Base-by-base conservation (phyloP, 2,888 invertebrate species). In the Drosophila mercatorum region DNA sequence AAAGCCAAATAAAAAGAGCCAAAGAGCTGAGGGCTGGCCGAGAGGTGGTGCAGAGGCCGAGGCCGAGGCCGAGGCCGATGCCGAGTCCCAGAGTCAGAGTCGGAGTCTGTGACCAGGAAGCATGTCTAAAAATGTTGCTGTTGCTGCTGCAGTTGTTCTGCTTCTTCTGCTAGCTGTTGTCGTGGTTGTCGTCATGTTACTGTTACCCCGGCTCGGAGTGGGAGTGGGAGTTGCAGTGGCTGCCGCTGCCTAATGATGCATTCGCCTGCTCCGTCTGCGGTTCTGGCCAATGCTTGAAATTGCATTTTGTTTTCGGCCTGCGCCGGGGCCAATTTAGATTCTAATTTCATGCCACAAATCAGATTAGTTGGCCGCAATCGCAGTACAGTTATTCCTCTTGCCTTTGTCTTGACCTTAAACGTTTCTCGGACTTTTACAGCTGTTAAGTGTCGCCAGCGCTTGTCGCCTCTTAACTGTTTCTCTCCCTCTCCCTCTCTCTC, bases 321-420 rank as follows among this genome's bases (percentile, higher is more conserved):
- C 65, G 14, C 38, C 22, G 22, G 3, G 53, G 75, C 81, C 88
- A 84, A 84, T 84, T 84, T 84, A 86, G 88, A 84, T 84, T 84
- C 88, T 84, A 84, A 84, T 84, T 84, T 78, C 88, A 83, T 83
- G 83, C 75, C 71, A 78, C 88, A 84, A 84, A 84, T 84, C 83
- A 86, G 83, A 84, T 84, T 84, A 86, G 78, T 72, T 78, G 51
- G 61, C 69, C 72, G 53, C 68, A 62, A 66, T 68, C 83, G 71
- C 83, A 74, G 53, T 78, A 82, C 81, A 81, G 81, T 86, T 82
- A 86, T 62, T 38, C 44, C 22, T 22, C 22, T 22, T 22, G 26
- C n/a, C 31, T 60, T 49, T 71, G 68, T 67, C 56, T 69, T 79
- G 81, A 78, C 80, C 85, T 51, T 77, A 46, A 14, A 46, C 7